phyloP scores from a whole-genome alignment of 2,113 vertebrate species.

The Xiphophorus couchianus region DNA sequence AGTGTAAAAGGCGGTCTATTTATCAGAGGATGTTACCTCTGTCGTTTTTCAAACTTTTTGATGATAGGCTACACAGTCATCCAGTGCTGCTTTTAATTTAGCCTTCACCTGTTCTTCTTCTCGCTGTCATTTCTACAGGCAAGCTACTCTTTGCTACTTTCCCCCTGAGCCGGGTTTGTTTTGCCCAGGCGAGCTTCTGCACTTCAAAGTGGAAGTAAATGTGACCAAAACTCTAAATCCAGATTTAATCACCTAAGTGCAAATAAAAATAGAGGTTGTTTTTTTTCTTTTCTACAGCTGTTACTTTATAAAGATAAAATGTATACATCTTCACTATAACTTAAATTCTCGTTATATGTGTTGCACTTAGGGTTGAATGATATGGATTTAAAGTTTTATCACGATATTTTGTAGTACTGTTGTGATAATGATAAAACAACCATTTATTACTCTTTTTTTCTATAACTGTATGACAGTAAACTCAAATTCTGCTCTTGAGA shows the following conservation, averaged over 20 bases:
- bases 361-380: background rate
- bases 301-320: background rate
- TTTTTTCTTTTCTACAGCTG: background rate
- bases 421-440: no score
- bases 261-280: background rate
- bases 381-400: no score
- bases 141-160: constrained; percentile 1
- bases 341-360: no score
- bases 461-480: no score
- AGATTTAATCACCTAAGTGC: background rate
- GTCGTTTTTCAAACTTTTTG: constrained; percentile 51
- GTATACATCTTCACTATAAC: background rate
- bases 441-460: no score
- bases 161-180: constrained; percentile 8
- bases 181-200: background rate
- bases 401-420: no score
- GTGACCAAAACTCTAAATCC: background rate
- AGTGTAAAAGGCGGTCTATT: constrained; percentile 31
- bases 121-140: constrained; percentile 8
- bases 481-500: no score
- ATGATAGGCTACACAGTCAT: constrained; percentile 32
- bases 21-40: constrained; percentile 34
- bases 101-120: constrained; percentile 2
- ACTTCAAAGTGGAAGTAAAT: background rate
- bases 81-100: constrained; percentile 18